Evolutionary conservation across 2,113 vertebrate species (phyloP).

Genomic region (Grammomys dolichurus): DNA sequence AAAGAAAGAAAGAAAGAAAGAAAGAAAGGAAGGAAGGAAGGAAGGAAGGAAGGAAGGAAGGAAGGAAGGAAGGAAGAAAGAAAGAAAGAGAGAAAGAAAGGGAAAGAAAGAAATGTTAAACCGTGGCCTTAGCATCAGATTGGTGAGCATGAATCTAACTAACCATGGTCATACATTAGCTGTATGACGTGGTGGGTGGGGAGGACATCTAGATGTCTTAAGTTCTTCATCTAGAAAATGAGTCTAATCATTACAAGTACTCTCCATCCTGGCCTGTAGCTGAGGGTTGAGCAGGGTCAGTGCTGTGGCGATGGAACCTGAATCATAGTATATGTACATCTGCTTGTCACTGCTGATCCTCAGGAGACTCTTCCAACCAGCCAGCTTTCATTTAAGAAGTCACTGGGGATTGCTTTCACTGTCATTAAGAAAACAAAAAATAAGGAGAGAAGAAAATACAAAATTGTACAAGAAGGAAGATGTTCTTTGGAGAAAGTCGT

Average conservation of each 20-base stretch:
- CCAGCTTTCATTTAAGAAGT: not conserved
- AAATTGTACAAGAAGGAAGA: not conserved
- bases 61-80: too few relatives aligned
- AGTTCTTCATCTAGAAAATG: constrained; percentile 28
- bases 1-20: too few relatives aligned
- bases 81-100: too few relatives aligned
- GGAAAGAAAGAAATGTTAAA: not conserved
- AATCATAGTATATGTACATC: not conserved
- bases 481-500: constrained; percentile 8
- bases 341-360: not conserved
- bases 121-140: not conserved
- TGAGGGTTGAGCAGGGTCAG: not conserved
- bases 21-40: too few relatives aligned
- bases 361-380: not conserved
- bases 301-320: too few relatives aligned
- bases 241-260: not conserved
- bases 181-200: not conserved
- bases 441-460: not conserved
- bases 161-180: not conserved
- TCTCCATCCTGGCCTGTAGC: not conserved
- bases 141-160: not conserved
- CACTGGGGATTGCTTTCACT: constrained; percentile 1
- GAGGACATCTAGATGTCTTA: not conserved
- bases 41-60: too few relatives aligned
- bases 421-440: not conserved